phyloP scores from a whole-genome alignment of 1,140 invertebrate species.

The Ceratina calcarata region DNA sequence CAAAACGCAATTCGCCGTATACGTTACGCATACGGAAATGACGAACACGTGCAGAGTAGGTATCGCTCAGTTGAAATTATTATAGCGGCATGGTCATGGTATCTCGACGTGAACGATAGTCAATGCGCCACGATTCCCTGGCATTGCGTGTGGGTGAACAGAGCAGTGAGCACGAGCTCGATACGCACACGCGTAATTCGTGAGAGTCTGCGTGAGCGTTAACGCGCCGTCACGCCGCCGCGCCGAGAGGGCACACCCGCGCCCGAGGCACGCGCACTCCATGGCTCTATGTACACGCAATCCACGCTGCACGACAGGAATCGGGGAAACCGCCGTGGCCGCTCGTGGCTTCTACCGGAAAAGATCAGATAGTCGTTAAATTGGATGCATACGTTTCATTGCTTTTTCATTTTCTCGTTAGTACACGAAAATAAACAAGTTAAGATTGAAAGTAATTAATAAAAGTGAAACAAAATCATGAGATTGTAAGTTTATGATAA shows the following conservation, averaged over 20 bases:
- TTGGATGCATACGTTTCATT: too few species aligned
- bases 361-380: slow-evolving; percentile 6
- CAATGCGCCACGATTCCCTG: slow-evolving; percentile 41
- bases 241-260: slow-evolving; percentile 60
- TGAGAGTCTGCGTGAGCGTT: slow-evolving; percentile 42
- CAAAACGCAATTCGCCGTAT: not conserved
- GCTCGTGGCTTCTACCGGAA: not conserved
- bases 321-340: slow-evolving; percentile 36
- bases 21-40: slow-evolving; percentile 21
- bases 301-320: slow-evolving; percentile 42
- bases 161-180: slow-evolving; percentile 31
- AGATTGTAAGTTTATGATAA: too few species aligned
- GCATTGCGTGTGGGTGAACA: slow-evolving; percentile 50
- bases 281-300: slow-evolving; percentile 42
- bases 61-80: slow-evolving; percentile 46
- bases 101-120: slow-evolving; percentile 56
- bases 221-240: slow-evolving; percentile 36
- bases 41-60: slow-evolving; percentile 32
- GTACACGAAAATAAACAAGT: too few species aligned
- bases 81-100: slow-evolving; percentile 45
- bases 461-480: too few species aligned
- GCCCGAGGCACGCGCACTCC: slow-evolving; percentile 61
- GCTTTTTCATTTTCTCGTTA: too few species aligned
- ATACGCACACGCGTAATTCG: not conserved
- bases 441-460: too few species aligned